Conservation (phyloP, 2,797 vertebrate species). For the Acrossocheilus wenchowensis region DNA sequence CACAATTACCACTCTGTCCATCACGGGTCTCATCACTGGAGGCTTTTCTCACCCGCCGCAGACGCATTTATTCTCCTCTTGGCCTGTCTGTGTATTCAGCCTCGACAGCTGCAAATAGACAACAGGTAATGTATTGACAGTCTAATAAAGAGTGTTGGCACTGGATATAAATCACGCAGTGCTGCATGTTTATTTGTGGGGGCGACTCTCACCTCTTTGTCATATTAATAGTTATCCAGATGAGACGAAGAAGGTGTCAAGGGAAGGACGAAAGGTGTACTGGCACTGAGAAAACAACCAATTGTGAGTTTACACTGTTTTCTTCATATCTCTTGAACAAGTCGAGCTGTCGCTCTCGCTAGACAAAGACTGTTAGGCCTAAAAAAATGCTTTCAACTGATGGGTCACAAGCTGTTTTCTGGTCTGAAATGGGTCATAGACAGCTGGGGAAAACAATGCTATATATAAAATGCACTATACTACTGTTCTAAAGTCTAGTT, state of each 20-base stretch:
- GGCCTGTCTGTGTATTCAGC: conserved; percentile 41
- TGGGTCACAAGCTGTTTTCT: background rate
- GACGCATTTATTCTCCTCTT: conserved; percentile 49
- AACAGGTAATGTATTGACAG: conserved; percentile 55
- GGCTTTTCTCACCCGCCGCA: conserved; percentile 29
- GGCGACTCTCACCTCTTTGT: conserved; percentile 40
- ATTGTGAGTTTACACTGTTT: background rate
- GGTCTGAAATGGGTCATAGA: background rate
- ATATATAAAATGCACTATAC: background rate
- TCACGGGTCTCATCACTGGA: conserved; percentile 48
- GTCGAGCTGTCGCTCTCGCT: background rate
- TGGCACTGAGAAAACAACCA: conserved; percentile 16
- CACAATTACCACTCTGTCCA: conserved; percentile 61
- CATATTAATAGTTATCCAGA: conserved; percentile 46
- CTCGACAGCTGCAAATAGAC: conserved; percentile 60
- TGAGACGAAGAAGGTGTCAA: conserved; percentile 25
- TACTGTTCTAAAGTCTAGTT: background rate
- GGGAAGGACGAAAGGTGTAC: conserved; percentile 34
- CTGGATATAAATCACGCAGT: conserved; percentile 34
- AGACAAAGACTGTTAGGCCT: background rate
- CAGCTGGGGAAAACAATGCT: background rate
- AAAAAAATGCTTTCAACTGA: background rate
- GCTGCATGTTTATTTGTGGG: conserved; percentile 43
- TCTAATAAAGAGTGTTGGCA: conserved; percentile 46
- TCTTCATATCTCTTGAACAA: background rate